Evolutionary conservation across 2,888 invertebrate species (phyloP).

Genomic region (Monochamus alternatus): DNA sequence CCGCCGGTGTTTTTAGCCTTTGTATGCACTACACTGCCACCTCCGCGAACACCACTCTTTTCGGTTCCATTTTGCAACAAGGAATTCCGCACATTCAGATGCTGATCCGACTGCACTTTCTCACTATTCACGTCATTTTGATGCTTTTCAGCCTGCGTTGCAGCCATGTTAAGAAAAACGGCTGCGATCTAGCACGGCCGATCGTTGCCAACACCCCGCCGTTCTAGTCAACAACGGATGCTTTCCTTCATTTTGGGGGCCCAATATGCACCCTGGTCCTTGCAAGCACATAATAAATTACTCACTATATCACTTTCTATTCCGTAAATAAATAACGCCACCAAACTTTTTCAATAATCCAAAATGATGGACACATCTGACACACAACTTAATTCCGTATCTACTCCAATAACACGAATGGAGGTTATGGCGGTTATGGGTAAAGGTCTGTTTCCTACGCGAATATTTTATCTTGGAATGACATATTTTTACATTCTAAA

Average conservation of each 20-base stretch:
- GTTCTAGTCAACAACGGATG: slow-evolving; percentile 70
- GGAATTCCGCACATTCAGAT: slow-evolving; percentile 80
- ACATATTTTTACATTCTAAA: slow-evolving; percentile 50
- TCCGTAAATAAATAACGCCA: slow-evolving; percentile 69
- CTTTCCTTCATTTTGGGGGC: slow-evolving; percentile 69
- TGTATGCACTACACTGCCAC: slow-evolving; percentile 75
- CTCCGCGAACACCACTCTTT: slow-evolving; percentile 79
- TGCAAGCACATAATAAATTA: slow-evolving; percentile 72
- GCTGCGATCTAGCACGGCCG: slow-evolving; percentile 71
- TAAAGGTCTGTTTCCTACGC: slow-evolving; percentile 83
- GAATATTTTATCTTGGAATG: slow-evolving; percentile 65
- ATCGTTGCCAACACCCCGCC: slow-evolving; percentile 77
- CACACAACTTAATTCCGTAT: slow-evolving; percentile 84
- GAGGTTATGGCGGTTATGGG: slow-evolving; percentile 86
- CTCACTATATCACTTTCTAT: slow-evolving; percentile 67
- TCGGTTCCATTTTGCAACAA: slow-evolving; percentile 85
- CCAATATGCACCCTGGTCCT: slow-evolving; percentile 68
- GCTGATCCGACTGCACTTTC: slow-evolving; percentile 79
- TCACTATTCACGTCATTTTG: slow-evolving; percentile 82
- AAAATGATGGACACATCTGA: slow-evolving; percentile 75
- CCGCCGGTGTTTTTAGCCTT: slow-evolving; percentile 80
- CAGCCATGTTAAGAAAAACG: slow-evolving; percentile 82
- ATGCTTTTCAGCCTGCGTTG: slow-evolving; percentile 88
- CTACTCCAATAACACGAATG: slow-evolving; percentile 84
- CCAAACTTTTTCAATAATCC: slow-evolving; percentile 70